phyloP scores from a whole-genome alignment of 1,140 invertebrate species.

The Idris sp. region DNA sequence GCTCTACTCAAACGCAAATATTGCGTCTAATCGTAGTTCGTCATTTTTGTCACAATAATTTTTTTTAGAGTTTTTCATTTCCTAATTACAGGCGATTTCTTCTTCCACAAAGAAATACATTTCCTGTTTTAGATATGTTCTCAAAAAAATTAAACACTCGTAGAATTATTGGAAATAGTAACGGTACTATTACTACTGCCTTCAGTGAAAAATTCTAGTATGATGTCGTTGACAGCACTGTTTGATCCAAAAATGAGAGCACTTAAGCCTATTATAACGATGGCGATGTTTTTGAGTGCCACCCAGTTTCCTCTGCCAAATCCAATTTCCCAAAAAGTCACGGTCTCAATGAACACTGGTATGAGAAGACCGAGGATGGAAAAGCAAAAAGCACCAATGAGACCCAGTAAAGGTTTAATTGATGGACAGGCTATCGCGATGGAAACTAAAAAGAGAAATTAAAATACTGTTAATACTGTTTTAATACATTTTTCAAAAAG shows the following conservation, averaged over 20 bases:
- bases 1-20: slow-evolving; percentile 1
- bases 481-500: too few species aligned
- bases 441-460: slow-evolving; percentile 80
- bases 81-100: too few species aligned
- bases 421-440: slow-evolving; percentile 92
- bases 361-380: slow-evolving; percentile 94
- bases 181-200: too few species aligned
- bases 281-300: slow-evolving; percentile 87
- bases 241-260: slow-evolving; percentile 90
- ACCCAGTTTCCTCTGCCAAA: slow-evolving; percentile 85
- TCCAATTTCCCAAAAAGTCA: slow-evolving; percentile 87
- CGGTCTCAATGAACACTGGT: slow-evolving; percentile 91
- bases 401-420: slow-evolving; percentile 92
- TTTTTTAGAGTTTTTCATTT: too few species aligned
- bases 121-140: too few species aligned
- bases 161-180: too few species aligned
- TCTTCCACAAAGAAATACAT: too few species aligned
- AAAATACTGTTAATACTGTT: too few species aligned
- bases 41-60: too few species aligned
- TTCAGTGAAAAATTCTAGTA: slow-evolving; percentile 43
- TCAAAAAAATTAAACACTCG: too few species aligned
- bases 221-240: slow-evolving; percentile 85
- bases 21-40: too few species aligned
- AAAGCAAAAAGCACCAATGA: slow-evolving; percentile 96
- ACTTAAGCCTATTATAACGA: slow-evolving; percentile 85